Conservation (phyloP, 2,113 vertebrate species). For the Anthoscopus minutus region DNA sequence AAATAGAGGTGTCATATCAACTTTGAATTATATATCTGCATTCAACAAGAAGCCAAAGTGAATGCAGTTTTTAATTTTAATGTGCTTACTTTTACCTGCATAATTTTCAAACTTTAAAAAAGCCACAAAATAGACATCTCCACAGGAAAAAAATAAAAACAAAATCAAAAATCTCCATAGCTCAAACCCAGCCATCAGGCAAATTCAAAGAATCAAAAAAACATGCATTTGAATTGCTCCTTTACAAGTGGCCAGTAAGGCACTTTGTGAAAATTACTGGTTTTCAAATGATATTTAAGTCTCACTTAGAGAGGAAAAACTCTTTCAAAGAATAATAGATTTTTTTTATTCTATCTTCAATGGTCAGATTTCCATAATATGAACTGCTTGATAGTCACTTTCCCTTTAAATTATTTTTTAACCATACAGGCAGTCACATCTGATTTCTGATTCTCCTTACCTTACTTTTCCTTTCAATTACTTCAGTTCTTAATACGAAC, state of each 20-base stretch:
- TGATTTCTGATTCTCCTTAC: slow-evolving; percentile 69
- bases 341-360: slow-evolving; percentile 66
- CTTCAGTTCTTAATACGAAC: slow-evolving; percentile 75
- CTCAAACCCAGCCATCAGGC: slow-evolving; percentile 2
- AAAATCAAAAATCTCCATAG: neutral
- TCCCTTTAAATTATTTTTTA: slow-evolving; percentile 80
- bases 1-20: neutral
- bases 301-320: slow-evolving; percentile 57
- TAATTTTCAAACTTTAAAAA: neutral
- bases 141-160: slow-evolving; percentile 9
- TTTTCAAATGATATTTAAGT: slow-evolving; percentile 66
- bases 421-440: slow-evolving; percentile 70
- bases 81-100: neutral
- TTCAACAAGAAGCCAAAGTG: neutral
- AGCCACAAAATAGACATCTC: neutral
- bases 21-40: neutral
- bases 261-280: slow-evolving; percentile 60
- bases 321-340: slow-evolving; percentile 72
- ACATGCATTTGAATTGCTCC: slow-evolving; percentile 31
- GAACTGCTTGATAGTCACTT: slow-evolving; percentile 73
- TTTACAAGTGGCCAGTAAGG: slow-evolving; percentile 23
- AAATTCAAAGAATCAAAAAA: slow-evolving; percentile 45
- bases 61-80: neutral
- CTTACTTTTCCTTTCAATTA: slow-evolving; percentile 82
- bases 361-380: slow-evolving; percentile 76